Evolutionary conservation across 2,797 vertebrate genomes (phyloP), one percentile per base, ranked within the genome.

Genomic region (Tamandua tetradactyla): DNA sequence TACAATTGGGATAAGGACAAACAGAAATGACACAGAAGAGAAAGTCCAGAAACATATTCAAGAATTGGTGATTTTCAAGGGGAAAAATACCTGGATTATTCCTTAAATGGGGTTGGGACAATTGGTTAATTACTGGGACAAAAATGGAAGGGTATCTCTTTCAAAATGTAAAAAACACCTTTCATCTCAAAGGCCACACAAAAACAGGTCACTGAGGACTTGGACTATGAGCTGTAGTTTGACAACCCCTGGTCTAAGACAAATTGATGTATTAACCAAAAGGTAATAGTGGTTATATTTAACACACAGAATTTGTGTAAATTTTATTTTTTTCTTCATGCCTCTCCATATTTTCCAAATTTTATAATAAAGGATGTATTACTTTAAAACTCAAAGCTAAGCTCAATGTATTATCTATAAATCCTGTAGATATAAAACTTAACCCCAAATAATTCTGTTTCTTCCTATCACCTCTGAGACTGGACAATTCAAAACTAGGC

Each of bases 371-470:
- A 57, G 32, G 3, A 14, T 47, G 27, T n/a, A 81, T 15, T 35
- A 83, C 59, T 75, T 72, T 74, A 68, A 83, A n/a, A 47, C 59
- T 80, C 49, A 94, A 84, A 95, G 49, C 3, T 44, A 40, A 90
- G 42, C 17, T 37, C 35, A 69, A 82, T 66, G 4, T 49, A 81
- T 10, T 59, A 17, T 59, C 84, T 78, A 2, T 79, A 52, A 86
- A 35, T 61, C 1, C 2, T 30, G 18, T n/a, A 10, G 14, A 75
- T 37, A 61, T 44, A 57, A 61, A 86, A 47, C 3, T 81, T 68
- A 87, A 71, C 6, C 30, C 30, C 25, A 69, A 27, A 25, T 61
- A 57, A 66, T 66, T n/a, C 32, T 11, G 13, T 76, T 76, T 79
- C 75, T 68, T 42, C 42, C 20, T 22, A 40, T 82, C 27, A 76